Evolutionary conservation across 2,113 vertebrate genomes (phyloP).

Genomic region (Callopanchax toddi): DNA sequence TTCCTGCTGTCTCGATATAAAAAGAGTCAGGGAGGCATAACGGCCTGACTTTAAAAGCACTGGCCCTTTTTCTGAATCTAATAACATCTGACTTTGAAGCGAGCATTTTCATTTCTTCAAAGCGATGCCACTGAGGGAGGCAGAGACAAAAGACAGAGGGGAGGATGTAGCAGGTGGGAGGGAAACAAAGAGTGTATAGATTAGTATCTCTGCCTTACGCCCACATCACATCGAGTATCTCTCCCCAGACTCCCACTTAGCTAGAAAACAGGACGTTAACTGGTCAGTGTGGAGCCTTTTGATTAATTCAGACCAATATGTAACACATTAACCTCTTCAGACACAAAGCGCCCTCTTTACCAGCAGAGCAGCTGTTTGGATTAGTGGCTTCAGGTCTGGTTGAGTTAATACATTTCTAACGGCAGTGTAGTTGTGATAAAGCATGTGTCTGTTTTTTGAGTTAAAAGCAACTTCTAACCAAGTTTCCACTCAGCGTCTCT

Average conservation of each 20-base stretch:
- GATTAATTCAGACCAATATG: constrained; percentile 24
- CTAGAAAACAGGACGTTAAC: constrained; percentile 13
- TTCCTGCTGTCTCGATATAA: constrained; percentile 30
- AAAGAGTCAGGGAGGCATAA: constrained; percentile 25
- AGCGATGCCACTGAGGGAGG: constrained; percentile 8
- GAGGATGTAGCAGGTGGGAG: constrained; percentile 9
- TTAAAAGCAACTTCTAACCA: no score
- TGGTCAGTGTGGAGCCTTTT: constrained; percentile 27
- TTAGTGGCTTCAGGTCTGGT: neutral
- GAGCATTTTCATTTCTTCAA: constrained; percentile 53
- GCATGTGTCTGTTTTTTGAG: no score
- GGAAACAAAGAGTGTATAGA: constrained; percentile 28
- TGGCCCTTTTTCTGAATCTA: constrained; percentile 45
- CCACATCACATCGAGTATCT: neutral
- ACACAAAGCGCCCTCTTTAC: neutral
- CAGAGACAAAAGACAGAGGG: constrained; percentile 1
- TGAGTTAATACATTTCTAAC: neutral
- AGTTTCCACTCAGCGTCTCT: no score
- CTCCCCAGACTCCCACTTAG: constrained; percentile 38
- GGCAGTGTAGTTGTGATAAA: no score
- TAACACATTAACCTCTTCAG: constrained; percentile 4
- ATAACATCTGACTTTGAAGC: constrained; percentile 56
- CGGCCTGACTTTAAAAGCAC: constrained; percentile 49
- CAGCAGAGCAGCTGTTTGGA: neutral
- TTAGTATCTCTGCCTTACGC: constrained; percentile 28